Base-by-base conservation (phyloP, 2,888 invertebrate species). In the Sarcophaga carnaria region DNA sequence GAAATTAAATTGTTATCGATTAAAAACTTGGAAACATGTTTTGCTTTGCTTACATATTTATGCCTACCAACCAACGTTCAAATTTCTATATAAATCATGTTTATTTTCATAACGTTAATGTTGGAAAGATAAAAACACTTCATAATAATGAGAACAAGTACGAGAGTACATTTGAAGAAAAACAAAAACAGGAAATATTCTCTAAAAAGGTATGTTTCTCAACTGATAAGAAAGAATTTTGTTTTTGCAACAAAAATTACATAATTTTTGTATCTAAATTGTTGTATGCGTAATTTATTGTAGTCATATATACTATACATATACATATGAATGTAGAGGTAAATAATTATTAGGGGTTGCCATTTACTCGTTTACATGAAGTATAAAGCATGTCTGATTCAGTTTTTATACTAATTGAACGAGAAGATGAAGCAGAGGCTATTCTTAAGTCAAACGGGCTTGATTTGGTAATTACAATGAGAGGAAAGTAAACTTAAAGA, bases 151-250 rank as follows among this genome's bases (percentile, higher is more conserved):
- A 54, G 54, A 12, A 54, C 54, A 54, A 54, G 54, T 27, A 37
- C 8, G 8, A 27, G 27, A 17, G 37, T 17, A 25, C 37, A 17
- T 74, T 72, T n/a, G 49, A 12, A 54, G 22, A 45, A 70, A 45
- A 45, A 60, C 60, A 72, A 37, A 82, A 62, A 85, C 77, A 67
- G 76, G 59, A 72, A 72, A 67, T 74, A 5, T 67, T 45, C 63
- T 74, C 12, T 20, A 80, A 54, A 37, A 80, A 85, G 85, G 77
- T 80, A 80, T 85, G 80, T 59, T 80, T 12, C n/a, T 45, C 27
- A 63, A 77, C 54, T 77, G 85, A 85, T 85, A 85, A 85, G 76
- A 80, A 67, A 37, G 37, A 37, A 37, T 37, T 54, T 60, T 62
- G 10, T 20, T 62, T 20, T 54, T 66, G 47, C 71, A 37, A 66